phyloP scores from a whole-genome alignment of 2,113 vertebrate species.

The Chloropsis cyanopogon region DNA sequence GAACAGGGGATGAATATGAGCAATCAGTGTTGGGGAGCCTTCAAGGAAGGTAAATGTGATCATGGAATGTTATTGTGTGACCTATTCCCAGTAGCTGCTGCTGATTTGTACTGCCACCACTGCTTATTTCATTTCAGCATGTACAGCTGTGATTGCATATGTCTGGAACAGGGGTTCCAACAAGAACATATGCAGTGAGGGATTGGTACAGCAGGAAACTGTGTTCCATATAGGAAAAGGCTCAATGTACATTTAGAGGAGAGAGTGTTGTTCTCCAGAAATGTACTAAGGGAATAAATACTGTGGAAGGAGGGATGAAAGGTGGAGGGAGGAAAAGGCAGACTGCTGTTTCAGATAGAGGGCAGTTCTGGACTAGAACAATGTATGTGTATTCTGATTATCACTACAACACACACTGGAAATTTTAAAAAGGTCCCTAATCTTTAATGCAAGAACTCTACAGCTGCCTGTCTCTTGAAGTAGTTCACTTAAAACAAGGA shows the following conservation, averaged over 20 bases:
- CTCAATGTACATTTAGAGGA: background rate
- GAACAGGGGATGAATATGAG: background rate
- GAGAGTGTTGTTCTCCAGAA: background rate
- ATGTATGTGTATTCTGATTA: fast-evolving
- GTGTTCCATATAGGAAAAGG: background rate
- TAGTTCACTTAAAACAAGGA: background rate
- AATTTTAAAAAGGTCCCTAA: background rate
- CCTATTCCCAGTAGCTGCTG: background rate
- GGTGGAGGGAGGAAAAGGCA: background rate
- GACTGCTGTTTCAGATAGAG: background rate
- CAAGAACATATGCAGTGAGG: background rate
- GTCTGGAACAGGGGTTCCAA: background rate
- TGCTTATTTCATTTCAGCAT: background rate
- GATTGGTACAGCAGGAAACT: background rate
- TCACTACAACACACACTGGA: background rate
- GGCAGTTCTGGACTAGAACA: background rate
- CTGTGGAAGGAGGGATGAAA: background rate
- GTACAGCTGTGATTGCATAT: background rate
- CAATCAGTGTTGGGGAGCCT: background rate
- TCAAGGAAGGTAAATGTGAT: background rate
- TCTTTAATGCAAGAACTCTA: background rate
- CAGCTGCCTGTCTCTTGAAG: background rate
- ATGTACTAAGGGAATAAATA: background rate
- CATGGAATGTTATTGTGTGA: background rate
- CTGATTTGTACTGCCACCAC: background rate